Evolutionary conservation across 2,113 vertebrate genomes (phyloP), one percentile per base, ranked within the genome.

Genomic region (Plectropomus leopardus): DNA sequence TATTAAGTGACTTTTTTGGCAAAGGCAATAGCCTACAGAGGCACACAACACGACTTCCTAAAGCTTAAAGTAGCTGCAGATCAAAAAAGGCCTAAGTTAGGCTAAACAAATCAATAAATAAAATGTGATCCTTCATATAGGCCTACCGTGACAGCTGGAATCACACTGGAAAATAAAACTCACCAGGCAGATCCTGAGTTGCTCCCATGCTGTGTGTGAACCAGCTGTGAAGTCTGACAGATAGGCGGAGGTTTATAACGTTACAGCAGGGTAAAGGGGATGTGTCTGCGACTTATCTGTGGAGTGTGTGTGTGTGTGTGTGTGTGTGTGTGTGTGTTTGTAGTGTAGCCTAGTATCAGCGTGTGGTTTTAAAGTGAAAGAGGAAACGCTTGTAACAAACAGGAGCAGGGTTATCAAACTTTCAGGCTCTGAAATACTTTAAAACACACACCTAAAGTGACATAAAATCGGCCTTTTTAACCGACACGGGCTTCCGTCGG

Each of bases 351-450:
- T 24, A 32, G 60, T 32, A 53, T 28, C 68, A 60, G 50, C 58
- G 55, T 86, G 81, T 58, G 83, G 83, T 83, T n/a, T n/a, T 67
- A 1, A 45, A 63, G 53, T 23, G 21, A 63, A 85, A 86, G 87
- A 88, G 90, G 88, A 93, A 92, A 74, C 16, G 45, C 60, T 83
- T 21, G 50, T 63, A 47, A 11, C n/a, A 53, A 87, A 83, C 53
- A 63, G 48, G n/a, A 64, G 65, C 64, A 55, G 77, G 24, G 67
- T 48, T 67, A 16, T 45, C 3, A 23, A 45, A 50, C 7, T 4
- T 34, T 34, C 50, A 32, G 5, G 28, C 26, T 74, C 32, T 1
- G 42, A 45, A 44, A 36, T 15, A 19, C 30, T 48, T 15, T 50
- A 50, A 44, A 44, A 72, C 3, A 23, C 30, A n/a, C 67, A 77